Evolutionary conservation across 2,113 vertebrate species (phyloP).

Genomic region (Menidia beryllina): DNA sequence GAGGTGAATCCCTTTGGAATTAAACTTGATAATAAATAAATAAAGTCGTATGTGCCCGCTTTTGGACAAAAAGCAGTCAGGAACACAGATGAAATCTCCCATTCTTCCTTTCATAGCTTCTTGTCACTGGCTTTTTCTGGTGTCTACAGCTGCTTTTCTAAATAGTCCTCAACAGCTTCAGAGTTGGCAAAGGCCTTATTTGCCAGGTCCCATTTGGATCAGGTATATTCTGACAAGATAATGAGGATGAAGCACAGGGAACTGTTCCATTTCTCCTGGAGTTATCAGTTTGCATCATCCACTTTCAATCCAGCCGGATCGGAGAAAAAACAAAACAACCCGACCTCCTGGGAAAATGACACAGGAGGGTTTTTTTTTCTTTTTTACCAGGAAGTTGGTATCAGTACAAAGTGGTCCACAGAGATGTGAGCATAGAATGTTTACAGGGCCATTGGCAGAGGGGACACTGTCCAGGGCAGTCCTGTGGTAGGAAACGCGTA

Average conservation of each 20-base stretch:
- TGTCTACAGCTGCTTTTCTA: slow-evolving; percentile 3
- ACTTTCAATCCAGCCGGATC: slow-evolving; percentile 9
- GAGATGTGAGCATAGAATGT: slow-evolving; percentile 12
- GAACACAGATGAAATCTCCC: not conserved
- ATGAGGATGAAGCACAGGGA: not conserved
- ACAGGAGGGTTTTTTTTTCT: too few species aligned
- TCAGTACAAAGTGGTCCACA: slow-evolving; percentile 3
- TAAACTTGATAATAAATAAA: slow-evolving; percentile 34
- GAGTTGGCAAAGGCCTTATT: slow-evolving; percentile 6
- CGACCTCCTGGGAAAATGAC: not conserved
- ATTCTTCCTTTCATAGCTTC: slow-evolving; percentile 11
- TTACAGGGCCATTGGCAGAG: slow-evolving; percentile 38
- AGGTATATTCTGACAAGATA: slow-evolving; percentile 40
- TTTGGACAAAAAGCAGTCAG: slow-evolving; percentile 24
- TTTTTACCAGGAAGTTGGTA: slow-evolving; percentile 11
- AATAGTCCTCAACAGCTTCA: slow-evolving; percentile 17
- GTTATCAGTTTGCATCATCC: not conserved
- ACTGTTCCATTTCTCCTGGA: not conserved
- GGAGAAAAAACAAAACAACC: slow-evolving; percentile 13
- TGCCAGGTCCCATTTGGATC: slow-evolving; percentile 57
- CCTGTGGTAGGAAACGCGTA: slow-evolving; percentile 14
- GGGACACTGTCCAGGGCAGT: not conserved
- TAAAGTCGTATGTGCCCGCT: not conserved
- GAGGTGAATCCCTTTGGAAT: slow-evolving; percentile 35
- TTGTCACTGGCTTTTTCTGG: slow-evolving; percentile 14